Evolutionary conservation across 1,140 invertebrate species (phyloP).

Genomic region (Thaumatotibia leucotreta): DNA sequence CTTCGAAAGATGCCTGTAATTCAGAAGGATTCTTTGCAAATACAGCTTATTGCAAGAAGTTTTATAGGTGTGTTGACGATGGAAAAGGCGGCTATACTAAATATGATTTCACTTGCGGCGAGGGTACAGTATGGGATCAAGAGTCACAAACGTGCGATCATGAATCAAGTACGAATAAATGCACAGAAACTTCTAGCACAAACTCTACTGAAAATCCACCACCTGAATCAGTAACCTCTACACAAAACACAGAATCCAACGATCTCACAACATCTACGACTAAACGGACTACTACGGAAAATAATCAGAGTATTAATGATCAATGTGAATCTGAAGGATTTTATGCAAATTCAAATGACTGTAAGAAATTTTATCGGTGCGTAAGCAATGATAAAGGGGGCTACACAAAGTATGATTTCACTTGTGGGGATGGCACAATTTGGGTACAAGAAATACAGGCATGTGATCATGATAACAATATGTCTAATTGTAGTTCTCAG

Average conservation of each 20-base stretch:
- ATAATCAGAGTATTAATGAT: constrained; percentile 18
- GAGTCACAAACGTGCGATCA: constrained; percentile 78
- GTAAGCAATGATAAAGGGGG: constrained; percentile 79
- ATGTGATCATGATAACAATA: constrained; percentile 82
- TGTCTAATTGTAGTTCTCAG: constrained; percentile 45
- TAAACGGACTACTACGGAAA: constrained; percentile 29
- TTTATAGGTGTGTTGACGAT: constrained; percentile 82
- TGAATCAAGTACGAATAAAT: constrained; percentile 23
- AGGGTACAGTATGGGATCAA: constrained; percentile 82
- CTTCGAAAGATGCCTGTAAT: constrained; percentile 54
- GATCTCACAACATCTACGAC: constrained; percentile 18
- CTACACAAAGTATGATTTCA: constrained; percentile 82
- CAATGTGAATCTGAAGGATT: constrained; percentile 80
- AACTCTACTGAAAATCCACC: constrained; percentile 18
- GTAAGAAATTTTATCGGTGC: constrained; percentile 87
- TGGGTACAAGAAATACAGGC: constrained; percentile 82
- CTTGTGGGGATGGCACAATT: constrained; percentile 84
- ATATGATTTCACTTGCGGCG: constrained; percentile 81
- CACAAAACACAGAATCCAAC: background rate
- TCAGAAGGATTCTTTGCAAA: constrained; percentile 78
- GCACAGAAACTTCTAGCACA: constrained; percentile 17
- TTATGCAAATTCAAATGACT: constrained; percentile 81
- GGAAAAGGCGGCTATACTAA: constrained; percentile 76
- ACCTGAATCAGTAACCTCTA: background rate
- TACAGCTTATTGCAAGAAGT: constrained; percentile 79